phyloP scores from a whole-genome alignment of 2,113 vertebrate species.

The Clarias macrocephalus region DNA sequence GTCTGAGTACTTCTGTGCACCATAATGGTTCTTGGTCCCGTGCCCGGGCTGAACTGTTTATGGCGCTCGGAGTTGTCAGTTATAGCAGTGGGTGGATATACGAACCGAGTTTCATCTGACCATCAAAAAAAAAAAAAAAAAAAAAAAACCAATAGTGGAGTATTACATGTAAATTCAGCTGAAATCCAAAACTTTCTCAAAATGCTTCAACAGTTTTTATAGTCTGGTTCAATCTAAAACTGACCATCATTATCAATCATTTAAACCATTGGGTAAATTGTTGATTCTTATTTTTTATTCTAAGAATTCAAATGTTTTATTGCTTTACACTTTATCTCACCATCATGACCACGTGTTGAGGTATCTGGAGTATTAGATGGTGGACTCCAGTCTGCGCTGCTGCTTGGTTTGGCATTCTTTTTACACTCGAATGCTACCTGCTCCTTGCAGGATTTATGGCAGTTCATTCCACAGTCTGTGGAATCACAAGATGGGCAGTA shows the following conservation, averaged over 20 bases:
- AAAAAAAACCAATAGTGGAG: neutral
- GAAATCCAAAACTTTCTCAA: neutral
- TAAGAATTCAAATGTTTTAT: neutral
- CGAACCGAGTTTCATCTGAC: constrained; percentile 82
- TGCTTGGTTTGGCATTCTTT: constrained; percentile 80
- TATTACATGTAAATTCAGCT: neutral
- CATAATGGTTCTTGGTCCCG: constrained; percentile 67
- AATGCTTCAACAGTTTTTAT: neutral
- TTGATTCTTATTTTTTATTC: neutral
- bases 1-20: constrained; percentile 87
- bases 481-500: constrained; percentile 1
- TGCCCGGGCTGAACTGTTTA: constrained; percentile 83
- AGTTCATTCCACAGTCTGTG: constrained; percentile 94
- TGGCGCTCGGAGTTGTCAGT: constrained; percentile 69
- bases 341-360: constrained; percentile 73
- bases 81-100: constrained; percentile 76
- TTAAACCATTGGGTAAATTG: neutral
- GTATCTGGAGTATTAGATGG: constrained; percentile 71
- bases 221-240: neutral
- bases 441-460: constrained; percentile 95
- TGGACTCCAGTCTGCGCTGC: constrained; percentile 74
- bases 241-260: neutral
- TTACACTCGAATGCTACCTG: constrained; percentile 96
- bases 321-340: constrained; percentile 62
- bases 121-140: constrained; percentile 57